Base-by-base conservation (phyloP, 1,140 invertebrate species). In the Atta texana region DNA sequence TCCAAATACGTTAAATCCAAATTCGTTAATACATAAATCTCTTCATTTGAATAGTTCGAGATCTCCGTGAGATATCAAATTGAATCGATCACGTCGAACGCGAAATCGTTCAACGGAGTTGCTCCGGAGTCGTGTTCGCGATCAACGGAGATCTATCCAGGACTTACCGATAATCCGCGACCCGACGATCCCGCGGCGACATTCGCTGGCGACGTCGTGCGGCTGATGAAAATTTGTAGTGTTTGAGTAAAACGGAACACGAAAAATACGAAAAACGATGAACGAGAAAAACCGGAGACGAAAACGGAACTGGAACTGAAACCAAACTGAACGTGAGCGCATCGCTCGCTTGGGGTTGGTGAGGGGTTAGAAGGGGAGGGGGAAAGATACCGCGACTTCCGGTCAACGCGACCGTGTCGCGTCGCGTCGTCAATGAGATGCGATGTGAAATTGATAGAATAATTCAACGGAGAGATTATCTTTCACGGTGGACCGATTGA, bases 191-290 rank as follows among this genome's bases (percentile, higher is more conserved):
- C 39, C 53, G 16, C 51, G 3, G n/a, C 49, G 16, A 34, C 6
- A 3, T 5, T 8, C 14, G 28, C 63, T 82, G 39, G 49, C 63
- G 14, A 3, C 57, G 63, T 24, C n/a, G 53, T 16, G 69, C 55
- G 57, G 75, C 68, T 57, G 55, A 76, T 88, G 89, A 84, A 76
- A 21, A 63, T 28, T 21, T 34, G 31, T 34, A 7, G 31, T 34
- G 31, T 34, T 34, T 53, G 55, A 44, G 34, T 57, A 59, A 44
- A 39, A 10, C 14, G 3, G 76, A 21, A 91, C 72, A 91, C 82
- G 82, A 21, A 84, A 90, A 91, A 90, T 90, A 72, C 64, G 57
- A 18, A 57, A 57, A 92, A 91, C 88, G 78, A 85, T 44, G 44
- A 91, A 92, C 91, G 86, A 90, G 82, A 91, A 76, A n/a, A 57